Base-by-base conservation (phyloP, 1,140 invertebrate species). In the Mamestra configurata region DNA sequence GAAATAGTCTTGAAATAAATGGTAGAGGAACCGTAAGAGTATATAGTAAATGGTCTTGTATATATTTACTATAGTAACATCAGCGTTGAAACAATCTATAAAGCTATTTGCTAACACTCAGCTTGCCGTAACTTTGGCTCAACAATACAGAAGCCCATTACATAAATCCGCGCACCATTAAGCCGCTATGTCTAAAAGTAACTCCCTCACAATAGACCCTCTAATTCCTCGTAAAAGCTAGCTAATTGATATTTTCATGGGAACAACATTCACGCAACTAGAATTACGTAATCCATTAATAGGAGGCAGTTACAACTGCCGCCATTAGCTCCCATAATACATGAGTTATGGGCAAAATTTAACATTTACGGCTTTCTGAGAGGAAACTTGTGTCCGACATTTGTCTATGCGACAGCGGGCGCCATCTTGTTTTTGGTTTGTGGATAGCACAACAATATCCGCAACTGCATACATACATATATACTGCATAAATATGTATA, bases 231-330 rank as follows among this genome's bases (percentile, higher is more conserved):
- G 35, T 66, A 66, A 66, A 66, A 66, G 61, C 35, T 11, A 5
- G 18, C 35, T 66, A 66, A 66, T 66, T 66, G 35, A 43, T 66
- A 66, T 66, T 66, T 66, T 66, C 61, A 40, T 40, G 59, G 59
- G 31, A 37, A 40, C 35, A 43, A 66, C 61, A 66, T 66, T 64
- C 55, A 40, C 61, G 35, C 22, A 66, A 40, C 35, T 22, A 0
- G 15, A 40, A 40, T 40, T 66, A 40, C 61, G 61, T 66, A 66
- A 40, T n/a, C 61, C 20, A 66, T 66, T 66, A 66, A 22, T 18
- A 35, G 18, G 20, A 6, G 18, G 24, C 55, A 3, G 0, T 11
- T 59, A 4, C 31, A 59, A 59, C 24, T 59, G 35, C 35, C 59
- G 18, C 61, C 35, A 40, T 66, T 40, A 20, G 18, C n/a, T 13